Conservation (phyloP, 2,888 invertebrate species). For the Cryptus armator region DNA sequence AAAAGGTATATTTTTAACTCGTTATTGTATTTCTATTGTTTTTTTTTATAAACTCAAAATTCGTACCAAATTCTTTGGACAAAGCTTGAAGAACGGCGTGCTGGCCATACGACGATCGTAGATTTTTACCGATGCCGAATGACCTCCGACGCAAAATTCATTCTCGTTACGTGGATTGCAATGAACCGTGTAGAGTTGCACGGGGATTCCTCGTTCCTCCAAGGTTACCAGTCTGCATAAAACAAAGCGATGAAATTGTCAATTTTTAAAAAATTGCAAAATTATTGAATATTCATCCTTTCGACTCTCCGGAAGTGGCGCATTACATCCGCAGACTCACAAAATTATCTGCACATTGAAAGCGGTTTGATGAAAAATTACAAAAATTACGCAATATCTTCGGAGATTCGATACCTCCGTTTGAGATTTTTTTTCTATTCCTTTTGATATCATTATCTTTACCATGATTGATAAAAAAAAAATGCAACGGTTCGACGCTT, state of each 20-base stretch:
- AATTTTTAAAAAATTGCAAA: constrained; percentile 61
- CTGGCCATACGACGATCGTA: constrained; percentile 90
- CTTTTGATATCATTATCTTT: too few species aligned
- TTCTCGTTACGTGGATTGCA: constrained; percentile 92
- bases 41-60: neutral
- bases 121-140: constrained; percentile 91
- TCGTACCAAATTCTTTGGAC: constrained; percentile 87
- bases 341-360: too few species aligned
- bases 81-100: constrained; percentile 87
- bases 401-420: too few species aligned
- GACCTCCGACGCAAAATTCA: constrained; percentile 94
- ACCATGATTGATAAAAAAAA: too few species aligned
- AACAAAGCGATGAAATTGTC: too few species aligned
- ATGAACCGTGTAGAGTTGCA: constrained; percentile 95
- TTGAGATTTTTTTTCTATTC: too few species aligned
- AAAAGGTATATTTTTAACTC: neutral
- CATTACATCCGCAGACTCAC: too few species aligned
- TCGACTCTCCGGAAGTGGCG: neutral
- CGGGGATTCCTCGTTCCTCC: constrained; percentile 87
- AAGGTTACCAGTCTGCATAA: constrained; percentile 86
- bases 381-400: too few species aligned
- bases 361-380: too few species aligned
- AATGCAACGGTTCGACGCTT: neutral
- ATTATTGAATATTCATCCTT: neutral
- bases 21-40: neutral